Conservation (phyloP, 2,113 vertebrate genomes). For the Lipotes vexillifer region DNA sequence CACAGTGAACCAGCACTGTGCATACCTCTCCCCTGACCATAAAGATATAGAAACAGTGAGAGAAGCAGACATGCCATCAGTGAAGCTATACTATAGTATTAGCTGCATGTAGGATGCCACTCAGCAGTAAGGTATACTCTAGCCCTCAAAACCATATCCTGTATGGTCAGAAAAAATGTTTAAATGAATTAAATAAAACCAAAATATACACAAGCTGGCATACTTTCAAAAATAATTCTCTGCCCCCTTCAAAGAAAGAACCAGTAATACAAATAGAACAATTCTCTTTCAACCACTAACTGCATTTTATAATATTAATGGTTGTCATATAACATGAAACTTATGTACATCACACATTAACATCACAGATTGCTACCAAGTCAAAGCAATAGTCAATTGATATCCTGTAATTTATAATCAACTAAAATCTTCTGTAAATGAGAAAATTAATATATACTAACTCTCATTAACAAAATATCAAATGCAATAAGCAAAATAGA, state of each 20-base stretch:
- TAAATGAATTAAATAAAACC: neutral
- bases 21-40: neutral
- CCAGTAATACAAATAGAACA: neutral
- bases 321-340: conserved; percentile 29
- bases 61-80: neutral
- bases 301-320: conserved; percentile 41
- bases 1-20: neutral
- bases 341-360: conserved; percentile 24
- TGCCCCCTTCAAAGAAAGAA: neutral
- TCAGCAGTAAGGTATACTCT: neutral
- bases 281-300: conserved; percentile 8
- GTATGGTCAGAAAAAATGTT: neutral
- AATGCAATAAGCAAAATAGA: neutral
- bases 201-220: neutral
- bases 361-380: neutral
- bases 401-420: conserved; percentile 52
- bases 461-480: neutral
- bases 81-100: neutral
- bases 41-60: neutral
- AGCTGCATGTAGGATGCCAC: neutral
- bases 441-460: conserved; percentile 28
- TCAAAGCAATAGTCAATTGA: conserved; percentile 55
- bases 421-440: conserved; percentile 39
- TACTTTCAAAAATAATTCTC: neutral
- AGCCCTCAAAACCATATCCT: neutral